A percentile compares a stretch with the other conserved stretches of the same genome.
Evolutionary conservation across 2,888 invertebrate genomes (phyloP).

Genomic region (Drosophila neotestacea): DNA sequence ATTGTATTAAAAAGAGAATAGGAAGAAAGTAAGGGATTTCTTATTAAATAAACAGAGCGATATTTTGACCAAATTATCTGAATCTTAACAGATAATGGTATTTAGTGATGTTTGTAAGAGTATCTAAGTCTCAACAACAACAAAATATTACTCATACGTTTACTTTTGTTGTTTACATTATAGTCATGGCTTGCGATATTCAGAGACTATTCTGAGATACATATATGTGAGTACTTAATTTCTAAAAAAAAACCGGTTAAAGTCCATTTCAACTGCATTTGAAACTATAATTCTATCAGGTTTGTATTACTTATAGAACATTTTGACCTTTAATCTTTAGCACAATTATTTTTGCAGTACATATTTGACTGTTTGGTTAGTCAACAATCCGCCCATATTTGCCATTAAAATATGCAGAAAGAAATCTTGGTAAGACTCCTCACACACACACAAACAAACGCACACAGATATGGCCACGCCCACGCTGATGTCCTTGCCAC

Average conservation of each 20-base stretch:
- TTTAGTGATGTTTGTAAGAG: background rate
- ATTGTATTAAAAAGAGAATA: background rate
- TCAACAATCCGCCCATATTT: constrained; percentile 42
- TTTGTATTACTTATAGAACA: background rate
- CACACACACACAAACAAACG: constrained; percentile 1
- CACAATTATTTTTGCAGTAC: constrained; percentile 5
- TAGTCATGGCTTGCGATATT: background rate
- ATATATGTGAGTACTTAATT: background rate
- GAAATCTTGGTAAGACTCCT: constrained; percentile 37
- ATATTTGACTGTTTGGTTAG: constrained; percentile 26
- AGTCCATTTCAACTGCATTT: constrained; percentile 11
- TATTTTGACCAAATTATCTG: background rate
- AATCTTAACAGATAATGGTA: background rate
- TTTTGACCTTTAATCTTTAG: constrained; percentile 30
- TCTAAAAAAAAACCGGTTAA: constrained; percentile 23
- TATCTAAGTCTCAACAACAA: background rate
- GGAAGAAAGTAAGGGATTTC: background rate
- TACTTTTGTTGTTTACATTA: background rate
- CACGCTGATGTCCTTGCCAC: constrained; percentile 20
- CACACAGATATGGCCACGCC: constrained; percentile 13
- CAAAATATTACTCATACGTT: background rate
- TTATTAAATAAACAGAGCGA: no score
- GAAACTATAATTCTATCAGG: constrained; percentile 6
- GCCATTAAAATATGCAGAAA: constrained; percentile 56
- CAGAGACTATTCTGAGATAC: background rate